Evolutionary conservation across 2,888 invertebrate species (phyloP), one percentile per base, ranked within the genome.

Genomic region (Pristionchus mayeri): DNA sequence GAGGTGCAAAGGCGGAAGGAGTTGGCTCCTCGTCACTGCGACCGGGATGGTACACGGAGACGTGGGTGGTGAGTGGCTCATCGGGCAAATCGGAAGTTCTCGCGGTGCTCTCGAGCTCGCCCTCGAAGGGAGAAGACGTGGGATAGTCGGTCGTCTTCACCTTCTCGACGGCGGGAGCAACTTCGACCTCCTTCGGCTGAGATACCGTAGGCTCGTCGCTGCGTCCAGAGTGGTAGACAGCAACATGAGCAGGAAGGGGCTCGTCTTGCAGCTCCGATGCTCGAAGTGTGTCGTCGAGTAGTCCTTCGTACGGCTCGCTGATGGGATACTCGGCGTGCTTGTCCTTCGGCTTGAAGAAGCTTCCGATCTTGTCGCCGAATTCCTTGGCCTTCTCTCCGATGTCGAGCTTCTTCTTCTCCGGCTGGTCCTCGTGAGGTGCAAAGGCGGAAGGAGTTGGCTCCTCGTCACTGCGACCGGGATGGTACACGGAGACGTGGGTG

Each of bases 341-440:
- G 44, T 76, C 48, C 44, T 76, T 48, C 18, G 44, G 6, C 24
- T 76, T 76, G 76, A 76, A 76, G n/a, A 76, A 21, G 21, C 76
- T 44, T 16, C 76, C 76, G 27, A 63, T 63, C 34, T 63, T 63
- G 63, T 63, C 63, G 7, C 40, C 76, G 48, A 76, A n/a, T 24
- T 40, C 44, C 48, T 76, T 76, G 9, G 76, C 76, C 48, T 76
- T 76, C n/a, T 76, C 76, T 4, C 44, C 44, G 48, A 76, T 18
- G 76, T 76, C 76, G 76, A 76, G 48, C 48, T 48, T 76, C 76
- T 40, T 76, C 76, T 76, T 76, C 76, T 76, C 76, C 3, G 76
- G 76, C 4, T 40, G 9, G 4, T 76, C 76, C 13, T 44, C 40
- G 44, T 76, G 44, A 44, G 40, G 24, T 40, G 9, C 44, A 24